phyloP scores from a whole-genome alignment of 2,797 vertebrate genomes.

The Pachyuromys duprasi region DNA sequence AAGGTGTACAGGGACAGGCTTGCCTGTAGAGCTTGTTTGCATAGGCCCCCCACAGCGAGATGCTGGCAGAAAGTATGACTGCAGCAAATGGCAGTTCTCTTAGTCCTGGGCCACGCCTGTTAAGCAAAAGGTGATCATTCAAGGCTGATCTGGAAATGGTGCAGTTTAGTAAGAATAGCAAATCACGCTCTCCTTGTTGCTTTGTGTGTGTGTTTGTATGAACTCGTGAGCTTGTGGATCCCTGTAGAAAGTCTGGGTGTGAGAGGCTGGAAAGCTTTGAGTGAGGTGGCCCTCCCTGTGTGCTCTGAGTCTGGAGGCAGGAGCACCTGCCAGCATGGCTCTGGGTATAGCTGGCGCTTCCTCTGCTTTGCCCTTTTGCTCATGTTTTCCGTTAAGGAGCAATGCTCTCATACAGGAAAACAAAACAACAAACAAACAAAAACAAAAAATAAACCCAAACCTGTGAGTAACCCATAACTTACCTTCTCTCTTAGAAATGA shows the following conservation, averaged over 20 bases:
- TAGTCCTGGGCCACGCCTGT: not conserved
- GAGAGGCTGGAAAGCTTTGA: not conserved
- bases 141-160: not conserved
- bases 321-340: not conserved
- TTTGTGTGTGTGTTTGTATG: not conserved
- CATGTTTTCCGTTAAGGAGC: not conserved
- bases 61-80: not conserved
- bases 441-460: no score
- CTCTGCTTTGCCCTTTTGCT: not conserved
- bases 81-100: not conserved
- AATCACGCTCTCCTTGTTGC: not conserved
- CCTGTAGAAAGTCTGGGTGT: not conserved
- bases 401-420: not conserved
- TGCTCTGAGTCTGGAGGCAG: not conserved
- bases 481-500: not conserved
- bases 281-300: not conserved
- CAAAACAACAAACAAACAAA: no score
- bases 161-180: not conserved
- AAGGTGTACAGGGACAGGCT: not conserved
- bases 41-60: not conserved
- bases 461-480: not conserved
- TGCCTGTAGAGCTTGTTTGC: not conserved
- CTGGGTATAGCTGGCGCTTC: not conserved
- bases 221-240: not conserved
- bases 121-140: no score